A percentile compares a stretch with the other conserved stretches of the same genome.
These are phyloP conservation scores for Zaprionus tsacasi DNA, from an alignment of 1,140 invertebrate species.

Conservation along the genomic window DNA sequence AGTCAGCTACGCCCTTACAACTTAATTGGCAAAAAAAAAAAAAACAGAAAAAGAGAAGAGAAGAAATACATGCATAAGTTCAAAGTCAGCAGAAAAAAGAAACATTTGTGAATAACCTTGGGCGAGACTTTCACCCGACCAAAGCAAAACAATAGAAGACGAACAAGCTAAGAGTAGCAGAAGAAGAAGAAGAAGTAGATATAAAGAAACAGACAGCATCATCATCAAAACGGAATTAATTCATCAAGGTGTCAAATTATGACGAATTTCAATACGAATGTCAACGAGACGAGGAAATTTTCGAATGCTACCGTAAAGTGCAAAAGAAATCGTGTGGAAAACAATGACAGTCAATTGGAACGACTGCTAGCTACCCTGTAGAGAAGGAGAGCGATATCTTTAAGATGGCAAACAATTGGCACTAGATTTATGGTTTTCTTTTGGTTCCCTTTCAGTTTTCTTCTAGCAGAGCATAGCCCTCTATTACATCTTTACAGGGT, in stretches of 20 bases:
- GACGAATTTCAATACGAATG: slow-evolving; percentile 41
- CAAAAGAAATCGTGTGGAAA: slow-evolving; percentile 8
- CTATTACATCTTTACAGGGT: background rate
- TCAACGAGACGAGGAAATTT: slow-evolving; percentile 38
- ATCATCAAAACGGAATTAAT: slow-evolving; percentile 47
- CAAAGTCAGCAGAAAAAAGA: slow-evolving; percentile 30
- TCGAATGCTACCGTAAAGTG: slow-evolving; percentile 15
- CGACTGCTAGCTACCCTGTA: slow-evolving; percentile 12
- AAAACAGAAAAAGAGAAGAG: background rate
- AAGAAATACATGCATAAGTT: slow-evolving; percentile 20
- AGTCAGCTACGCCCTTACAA: slow-evolving; percentile 21
- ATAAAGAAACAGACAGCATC: slow-evolving; percentile 29
- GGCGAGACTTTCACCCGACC: slow-evolving; percentile 57
- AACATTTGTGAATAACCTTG: slow-evolving; percentile 54
- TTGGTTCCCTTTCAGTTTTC: background rate
- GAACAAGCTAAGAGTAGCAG: slow-evolving; percentile 17
- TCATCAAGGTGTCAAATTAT: slow-evolving; percentile 56
- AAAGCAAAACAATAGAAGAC: slow-evolving; percentile 27
- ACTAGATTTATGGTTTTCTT: background rate
- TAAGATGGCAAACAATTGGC: too few relatives aligned
- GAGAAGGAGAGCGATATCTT: background rate
- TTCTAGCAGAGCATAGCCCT: background rate
- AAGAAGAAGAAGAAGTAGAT: slow-evolving; percentile 30
- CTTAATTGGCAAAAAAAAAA: slow-evolving; percentile 39
- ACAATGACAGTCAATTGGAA: background rate